These are phyloP conservation scores for Crossocerus cetratus DNA, from an alignment of 2,888 invertebrate species.

Conservation along the genomic window DNA sequence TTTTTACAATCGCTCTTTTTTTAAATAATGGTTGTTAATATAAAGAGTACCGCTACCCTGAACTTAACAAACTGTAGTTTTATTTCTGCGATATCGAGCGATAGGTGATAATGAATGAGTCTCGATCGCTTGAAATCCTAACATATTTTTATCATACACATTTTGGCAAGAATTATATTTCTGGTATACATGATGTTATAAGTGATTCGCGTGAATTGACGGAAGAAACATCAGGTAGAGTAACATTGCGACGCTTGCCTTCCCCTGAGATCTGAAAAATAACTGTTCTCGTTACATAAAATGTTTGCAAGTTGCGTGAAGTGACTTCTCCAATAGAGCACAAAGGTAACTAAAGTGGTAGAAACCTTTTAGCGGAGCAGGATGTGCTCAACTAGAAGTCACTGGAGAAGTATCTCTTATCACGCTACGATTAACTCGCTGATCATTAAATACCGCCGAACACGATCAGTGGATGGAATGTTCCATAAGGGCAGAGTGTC, in stretches of 20 bases:
- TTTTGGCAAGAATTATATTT: not conserved
- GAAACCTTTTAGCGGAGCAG: constrained; percentile 24
- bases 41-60: too few species aligned
- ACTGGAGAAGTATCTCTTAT: too few species aligned
- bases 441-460: constrained; percentile 12
- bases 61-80: too few species aligned
- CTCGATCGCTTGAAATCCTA: too few species aligned
- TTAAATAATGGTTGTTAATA: too few species aligned
- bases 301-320: not conserved
- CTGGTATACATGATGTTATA: constrained; percentile 5
- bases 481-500: constrained; percentile 33
- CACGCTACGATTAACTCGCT: not conserved
- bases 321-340: not conserved
- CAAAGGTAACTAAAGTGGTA: not conserved
- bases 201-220: constrained; percentile 15
- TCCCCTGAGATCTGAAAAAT: constrained; percentile 66
- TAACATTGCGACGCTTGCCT: constrained; percentile 34
- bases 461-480: constrained; percentile 48
- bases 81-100: too few species aligned
- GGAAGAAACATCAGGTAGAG: not conserved
- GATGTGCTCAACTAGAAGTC: constrained; percentile 2
- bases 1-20: too few species aligned
- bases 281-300: not conserved
- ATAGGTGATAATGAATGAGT: too few species aligned
- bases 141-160: too few species aligned